Evolutionary conservation across 2,113 vertebrate species (phyloP).

Genomic region (Pao palembangensis): DNA sequence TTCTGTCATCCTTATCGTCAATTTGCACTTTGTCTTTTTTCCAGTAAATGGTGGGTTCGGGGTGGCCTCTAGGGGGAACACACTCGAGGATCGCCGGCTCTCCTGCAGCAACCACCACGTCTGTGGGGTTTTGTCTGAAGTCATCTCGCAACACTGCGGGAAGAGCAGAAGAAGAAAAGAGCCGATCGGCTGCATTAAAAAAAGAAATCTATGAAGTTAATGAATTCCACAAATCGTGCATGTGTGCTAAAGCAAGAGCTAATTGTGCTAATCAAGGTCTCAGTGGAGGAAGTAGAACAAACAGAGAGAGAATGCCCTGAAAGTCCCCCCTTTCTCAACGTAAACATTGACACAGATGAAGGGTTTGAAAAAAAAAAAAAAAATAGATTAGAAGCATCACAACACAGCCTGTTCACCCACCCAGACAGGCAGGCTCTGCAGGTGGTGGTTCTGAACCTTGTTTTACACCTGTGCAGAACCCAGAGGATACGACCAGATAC

Average conservation of each 20-base stretch:
- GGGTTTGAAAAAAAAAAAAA: slow-evolving; percentile 25
- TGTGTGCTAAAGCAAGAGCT: slow-evolving; percentile 48
- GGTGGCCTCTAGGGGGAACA: slow-evolving; percentile 93
- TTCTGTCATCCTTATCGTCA: slow-evolving; percentile 91
- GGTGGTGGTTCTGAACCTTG: neutral
- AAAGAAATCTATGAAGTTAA: neutral
- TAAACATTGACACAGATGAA: slow-evolving; percentile 31
- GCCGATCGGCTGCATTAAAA: neutral
- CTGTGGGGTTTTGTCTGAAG: slow-evolving; percentile 96
- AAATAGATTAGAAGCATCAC: slow-evolving; percentile 44
- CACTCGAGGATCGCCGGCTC: slow-evolving; percentile 97
- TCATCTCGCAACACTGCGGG: slow-evolving; percentile 91
- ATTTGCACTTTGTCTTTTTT: slow-evolving; percentile 96
- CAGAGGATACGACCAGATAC: neutral
- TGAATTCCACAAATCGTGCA: neutral
- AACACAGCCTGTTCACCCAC: slow-evolving; percentile 22
- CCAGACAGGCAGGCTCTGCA: no score
- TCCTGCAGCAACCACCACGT: slow-evolving; percentile 93
- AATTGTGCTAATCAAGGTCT: slow-evolving; percentile 74
- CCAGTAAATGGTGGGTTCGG: slow-evolving; percentile 97
- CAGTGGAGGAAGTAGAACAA: slow-evolving; percentile 68
- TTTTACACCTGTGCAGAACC: neutral
- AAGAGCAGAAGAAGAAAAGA: neutral
- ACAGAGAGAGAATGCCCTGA: slow-evolving; percentile 67
- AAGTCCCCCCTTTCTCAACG: slow-evolving; percentile 70